Evolutionary conservation across 2,797 vertebrate genomes (phyloP).

Genomic region (Scolopax rusticola): DNA sequence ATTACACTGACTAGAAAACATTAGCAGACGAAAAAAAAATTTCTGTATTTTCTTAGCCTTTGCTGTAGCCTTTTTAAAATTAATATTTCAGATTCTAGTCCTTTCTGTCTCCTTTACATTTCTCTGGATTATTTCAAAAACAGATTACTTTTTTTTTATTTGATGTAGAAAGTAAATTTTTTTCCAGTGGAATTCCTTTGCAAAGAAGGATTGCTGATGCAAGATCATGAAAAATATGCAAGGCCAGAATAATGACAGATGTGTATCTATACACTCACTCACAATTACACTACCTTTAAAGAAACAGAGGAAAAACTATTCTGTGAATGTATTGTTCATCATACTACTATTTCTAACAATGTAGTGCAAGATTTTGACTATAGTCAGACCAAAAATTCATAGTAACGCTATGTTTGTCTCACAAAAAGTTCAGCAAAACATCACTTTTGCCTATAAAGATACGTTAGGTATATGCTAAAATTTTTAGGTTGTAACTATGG

Average conservation of each 20-base stretch:
- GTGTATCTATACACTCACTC: not conserved
- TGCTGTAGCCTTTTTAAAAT: not conserved
- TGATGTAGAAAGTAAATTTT: not conserved
- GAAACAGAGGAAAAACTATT: conserved; percentile 6
- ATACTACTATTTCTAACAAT: conserved; percentile 30
- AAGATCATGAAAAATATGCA: not conserved
- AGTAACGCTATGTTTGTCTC: not conserved
- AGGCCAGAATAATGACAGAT: not conserved
- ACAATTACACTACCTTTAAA: not conserved
- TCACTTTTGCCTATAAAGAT: not conserved
- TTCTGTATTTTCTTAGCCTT: not conserved
- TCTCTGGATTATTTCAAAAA: not conserved
- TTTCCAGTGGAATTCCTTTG: not conserved
- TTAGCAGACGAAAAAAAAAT: not conserved
- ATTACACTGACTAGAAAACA: conserved; percentile 13
- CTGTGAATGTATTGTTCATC: not conserved
- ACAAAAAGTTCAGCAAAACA: not conserved
- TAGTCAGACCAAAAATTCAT: not conserved
- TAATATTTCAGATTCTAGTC: not conserved
- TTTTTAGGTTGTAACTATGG: not conserved
- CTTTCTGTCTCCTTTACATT: not conserved
- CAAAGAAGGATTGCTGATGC: not conserved
- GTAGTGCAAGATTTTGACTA: conserved; percentile 56
- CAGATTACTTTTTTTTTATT: not conserved
- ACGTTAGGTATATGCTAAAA: not conserved